Base-by-base conservation (phyloP, 2,797 vertebrate genomes). In the Chrysolophus pictus region DNA sequence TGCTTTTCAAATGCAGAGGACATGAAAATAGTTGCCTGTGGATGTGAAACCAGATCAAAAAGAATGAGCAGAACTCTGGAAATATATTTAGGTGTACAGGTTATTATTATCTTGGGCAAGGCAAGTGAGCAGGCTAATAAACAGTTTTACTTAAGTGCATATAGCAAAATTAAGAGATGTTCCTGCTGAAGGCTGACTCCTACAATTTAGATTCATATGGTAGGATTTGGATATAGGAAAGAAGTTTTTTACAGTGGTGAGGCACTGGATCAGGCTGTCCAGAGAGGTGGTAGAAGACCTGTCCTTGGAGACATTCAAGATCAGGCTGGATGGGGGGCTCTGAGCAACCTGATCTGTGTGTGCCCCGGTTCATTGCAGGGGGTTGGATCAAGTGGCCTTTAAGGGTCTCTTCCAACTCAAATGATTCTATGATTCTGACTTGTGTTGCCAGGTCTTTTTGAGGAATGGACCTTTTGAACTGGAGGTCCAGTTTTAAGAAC, bases 1-100 rank as follows among this genome's bases (percentile, higher is more conserved):
- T 84, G n/a, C 41, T 89, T 94, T 87, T 65, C 74, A 89, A 96
- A 72, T 46, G 23, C 11, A 71, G 37, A 41, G 14, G 21, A 71
- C 23, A 55, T 59, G 23, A 60, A 87, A 85, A 87, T 62, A 87
- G 21, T 49, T 87, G 24, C 47, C n/a, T n/a, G 65, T 49, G 55
- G 33, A 62, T 35, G 26, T 58, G 41, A 91, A 83, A 64, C 1
- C 1, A 62, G 58, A 87, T 60, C 10, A 87, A 58, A 89, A 89
- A 80, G 31, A 74, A 71, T 24, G 19, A 85, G 33, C n/a, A 23
- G 22, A 91, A 29, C 33, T 49, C 11, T 53, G 41, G 44, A 80
- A 90, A 85, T 3, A 80, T 16, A 71, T 87, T 83, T 85, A 71
- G 4, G 4, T 80, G 23, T 65, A 35, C 6, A 14, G 44, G 23